phyloP scores from a whole-genome alignment of 2,888 invertebrate genomes.

The Stenotaenia linearis region DNA sequence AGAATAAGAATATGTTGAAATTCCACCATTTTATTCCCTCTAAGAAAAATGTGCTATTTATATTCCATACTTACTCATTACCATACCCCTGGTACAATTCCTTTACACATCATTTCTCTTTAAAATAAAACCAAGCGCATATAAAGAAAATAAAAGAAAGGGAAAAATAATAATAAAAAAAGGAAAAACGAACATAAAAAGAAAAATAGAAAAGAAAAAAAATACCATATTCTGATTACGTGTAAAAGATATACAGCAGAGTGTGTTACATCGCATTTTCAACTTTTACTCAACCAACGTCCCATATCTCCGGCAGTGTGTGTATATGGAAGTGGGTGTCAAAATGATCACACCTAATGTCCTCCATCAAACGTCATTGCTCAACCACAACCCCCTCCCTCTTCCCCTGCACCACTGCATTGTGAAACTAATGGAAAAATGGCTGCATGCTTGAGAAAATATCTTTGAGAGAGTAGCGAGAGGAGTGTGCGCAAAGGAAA shows the following conservation, averaged over 20 bases:
- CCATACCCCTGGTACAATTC: background rate
- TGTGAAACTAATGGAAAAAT: constrained; percentile 16
- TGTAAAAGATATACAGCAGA: background rate
- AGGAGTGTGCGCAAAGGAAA: background rate
- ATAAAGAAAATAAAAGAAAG: too few relatives aligned
- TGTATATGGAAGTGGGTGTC: background rate
- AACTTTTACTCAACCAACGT: background rate
- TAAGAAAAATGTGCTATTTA: background rate
- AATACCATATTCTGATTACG: background rate
- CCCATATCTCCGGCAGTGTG: background rate
- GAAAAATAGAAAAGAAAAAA: background rate
- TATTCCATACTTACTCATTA: background rate
- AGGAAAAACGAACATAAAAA: too few relatives aligned
- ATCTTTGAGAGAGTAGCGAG: background rate
- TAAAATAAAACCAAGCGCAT: background rate
- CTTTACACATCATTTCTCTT: background rate
- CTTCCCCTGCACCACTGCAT: background rate
- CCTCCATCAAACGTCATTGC: constrained; percentile 12
- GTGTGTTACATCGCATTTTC: background rate
- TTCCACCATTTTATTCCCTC: background rate
- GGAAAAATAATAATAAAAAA: too few relatives aligned
- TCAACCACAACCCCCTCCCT: background rate
- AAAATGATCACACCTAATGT: constrained; percentile 21
- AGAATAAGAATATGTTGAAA: background rate
- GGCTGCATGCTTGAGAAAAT: constrained; percentile 16